Evolutionary conservation across 2,113 vertebrate genomes (phyloP), one percentile per base, ranked within the genome.

Genomic region (Actinemys pallida): DNA sequence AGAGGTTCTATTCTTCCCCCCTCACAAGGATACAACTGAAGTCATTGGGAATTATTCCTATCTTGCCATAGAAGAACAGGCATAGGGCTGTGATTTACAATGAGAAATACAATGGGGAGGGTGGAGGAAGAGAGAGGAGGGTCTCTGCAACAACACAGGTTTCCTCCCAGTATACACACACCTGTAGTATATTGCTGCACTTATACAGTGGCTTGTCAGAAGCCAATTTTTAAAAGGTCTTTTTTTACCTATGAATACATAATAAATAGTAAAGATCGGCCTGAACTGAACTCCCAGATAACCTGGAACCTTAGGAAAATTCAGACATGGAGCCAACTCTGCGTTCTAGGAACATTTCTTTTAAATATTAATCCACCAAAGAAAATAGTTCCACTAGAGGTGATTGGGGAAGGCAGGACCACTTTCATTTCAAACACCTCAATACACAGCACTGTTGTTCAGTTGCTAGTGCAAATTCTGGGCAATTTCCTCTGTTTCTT

Each of bases 401-500:
- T 1, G 3, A 75, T 13, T 10, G 0, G 13, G 9, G 2, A 8
- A 0, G 0, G 59, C 31, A 45, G 86, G 82, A 88, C 69, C 19
- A n/a, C 65, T 39, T 72, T 39, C 35, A 19, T 69, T 69, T 19
- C 65, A 59, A 59, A 39, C 65, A 39, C 19, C n/a, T 72, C n/a
- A 53, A 69, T 0, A 20, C 50, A 78, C 50, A n/a, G 75, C 1
- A 0, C 35, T 84, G 49, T 56, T 82, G 27, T 82, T 89, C 62
- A 45, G 82, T 78, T 49, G 56, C 90, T 91, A 89, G 85, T 97
- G 53, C 72, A 95, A 83, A 95, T 62, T 1, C 19, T 84, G 85
- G 91, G 85, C 25, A 86, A 93, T 92, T 95, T 78, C 84, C 53
- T 54, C 94, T 97, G 93, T 96, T 90, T 31, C 57, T 31, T 12